These are phyloP conservation scores for Mimachlamys varia DNA, from an alignment of 2,888 invertebrate genomes.

Conservation along the genomic window DNA sequence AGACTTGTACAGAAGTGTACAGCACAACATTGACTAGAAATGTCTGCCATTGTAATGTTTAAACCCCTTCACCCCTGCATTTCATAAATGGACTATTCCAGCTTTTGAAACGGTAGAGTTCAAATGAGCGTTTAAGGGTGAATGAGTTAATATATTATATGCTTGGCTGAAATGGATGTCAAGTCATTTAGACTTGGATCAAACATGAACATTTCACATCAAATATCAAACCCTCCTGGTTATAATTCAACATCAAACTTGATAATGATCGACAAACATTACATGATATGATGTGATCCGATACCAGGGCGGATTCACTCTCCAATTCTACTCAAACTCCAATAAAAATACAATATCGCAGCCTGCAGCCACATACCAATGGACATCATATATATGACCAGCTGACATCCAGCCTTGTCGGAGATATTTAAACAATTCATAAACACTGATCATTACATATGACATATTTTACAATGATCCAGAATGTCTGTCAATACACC, in stretches of 20 bases:
- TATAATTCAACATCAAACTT: slow-evolving; percentile 6
- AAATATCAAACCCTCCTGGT: not conserved
- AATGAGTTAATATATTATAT: too few relatives aligned
- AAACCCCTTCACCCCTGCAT: too few relatives aligned
- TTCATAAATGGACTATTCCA: too few relatives aligned
- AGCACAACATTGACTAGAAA: not conserved
- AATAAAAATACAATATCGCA: not conserved
- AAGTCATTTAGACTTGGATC: too few relatives aligned
- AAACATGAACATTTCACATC: not conserved
- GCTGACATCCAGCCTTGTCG: not conserved
- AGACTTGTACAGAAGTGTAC: not conserved
- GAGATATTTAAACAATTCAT: slow-evolving; percentile 16
- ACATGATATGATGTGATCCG: not conserved
- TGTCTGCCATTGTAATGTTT: too few relatives aligned
- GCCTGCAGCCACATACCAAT: not conserved
- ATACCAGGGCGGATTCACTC: not conserved
- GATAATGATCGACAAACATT: not conserved
- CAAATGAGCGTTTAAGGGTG: too few relatives aligned
- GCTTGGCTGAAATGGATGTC: not conserved
- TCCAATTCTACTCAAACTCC: not conserved
- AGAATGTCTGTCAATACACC: not conserved
- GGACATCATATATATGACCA: not conserved
- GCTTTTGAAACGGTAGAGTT: too few relatives aligned
- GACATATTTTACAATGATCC: not conserved
- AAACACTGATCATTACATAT: not conserved